A percentile compares a stretch with the other conserved stretches of the same genome.
Evolutionary conservation across 2,113 vertebrate genomes (phyloP).

Genomic region (Anthoscopus minutus): DNA sequence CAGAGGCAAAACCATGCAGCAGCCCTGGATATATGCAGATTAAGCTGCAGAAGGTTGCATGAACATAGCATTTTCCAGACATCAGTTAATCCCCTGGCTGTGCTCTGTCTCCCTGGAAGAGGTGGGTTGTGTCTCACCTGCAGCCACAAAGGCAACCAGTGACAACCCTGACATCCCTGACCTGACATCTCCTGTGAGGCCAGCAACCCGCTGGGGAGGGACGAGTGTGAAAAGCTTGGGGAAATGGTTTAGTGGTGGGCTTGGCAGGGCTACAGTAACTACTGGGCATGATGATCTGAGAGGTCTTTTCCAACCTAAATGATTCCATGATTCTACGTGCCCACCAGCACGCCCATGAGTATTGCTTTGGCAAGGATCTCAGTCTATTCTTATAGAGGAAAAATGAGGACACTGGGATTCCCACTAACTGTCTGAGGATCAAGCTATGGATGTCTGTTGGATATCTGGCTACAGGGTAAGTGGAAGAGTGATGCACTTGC

Average conservation of each 20-base stretch:
- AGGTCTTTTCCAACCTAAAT: neutral
- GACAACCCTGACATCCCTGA: neutral
- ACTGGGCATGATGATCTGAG: neutral
- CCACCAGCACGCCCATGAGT: neutral
- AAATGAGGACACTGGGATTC: slow-evolving; percentile 37
- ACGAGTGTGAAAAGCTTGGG: neutral
- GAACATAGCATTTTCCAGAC: slow-evolving; percentile 1
- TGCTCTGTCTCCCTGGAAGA: neutral
- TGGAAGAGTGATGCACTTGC: neutral
- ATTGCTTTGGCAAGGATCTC: neutral
- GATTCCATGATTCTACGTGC: neutral
- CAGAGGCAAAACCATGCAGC: slow-evolving; percentile 7
- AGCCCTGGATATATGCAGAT: neutral
- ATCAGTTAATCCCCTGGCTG: neutral
- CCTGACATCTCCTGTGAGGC: neutral
- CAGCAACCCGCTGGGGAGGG: neutral
- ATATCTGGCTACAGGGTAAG: neutral
- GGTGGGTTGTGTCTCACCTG: neutral
- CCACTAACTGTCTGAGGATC: neutral
- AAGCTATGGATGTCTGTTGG: neutral
- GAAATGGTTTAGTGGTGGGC: neutral
- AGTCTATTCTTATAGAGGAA: slow-evolving; percentile 1
- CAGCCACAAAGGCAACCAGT: neutral
- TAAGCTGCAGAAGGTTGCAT: neutral
- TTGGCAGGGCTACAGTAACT: neutral